Base-by-base conservation (phyloP, 1,140 invertebrate genomes). In the Rhopalosiphum padi region DNA sequence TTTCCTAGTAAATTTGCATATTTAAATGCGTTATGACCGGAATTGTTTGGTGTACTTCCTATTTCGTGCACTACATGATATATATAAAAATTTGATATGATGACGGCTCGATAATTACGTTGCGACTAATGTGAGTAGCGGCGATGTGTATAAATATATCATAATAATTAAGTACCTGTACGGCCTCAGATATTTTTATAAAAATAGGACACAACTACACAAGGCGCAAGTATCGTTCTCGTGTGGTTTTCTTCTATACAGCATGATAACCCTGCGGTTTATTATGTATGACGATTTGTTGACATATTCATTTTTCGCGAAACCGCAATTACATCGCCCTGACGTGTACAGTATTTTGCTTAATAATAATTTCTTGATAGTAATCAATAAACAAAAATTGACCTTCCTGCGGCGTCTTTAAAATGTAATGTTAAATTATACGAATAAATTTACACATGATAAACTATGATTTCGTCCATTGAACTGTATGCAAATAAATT, bases 1-100 rank as follows among this genome's bases (percentile, higher is more conserved):
- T 93, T 93, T 93, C 82, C 91, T 93, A 85, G 51, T 93, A 41
- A 86, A 93, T 93, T 93, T 93, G 21, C 68, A 93, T 93, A 93
- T 41, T 41, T 88, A 18, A 48, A 18, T 53, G 25, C 48, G 25
- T 86, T 82, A 41, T 83, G 68, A 43, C 91, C 91, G 91, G 91
- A 93, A 93, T 93, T 43, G 51, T 86, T 51, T 55, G 11, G 5
- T 1, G 35, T 83, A 93, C 77, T 93, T 93, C 91, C 91, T 82
- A 83, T 92, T 77, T 92, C 82, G 91, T 93, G 51, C 22, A 68
- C 7, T 90, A 43, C 18, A 51, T 23, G 51, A 41, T 43, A 60
- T 90, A 88, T 89, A 23, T 15, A n/a, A 51, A 82, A 9, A 48
- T 83, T 51, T 21, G 60, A 48, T 41, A 83, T 91, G 68, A 82